Conservation (phyloP, 2,888 invertebrate genomes). For the Ochropleura leucogaster region DNA sequence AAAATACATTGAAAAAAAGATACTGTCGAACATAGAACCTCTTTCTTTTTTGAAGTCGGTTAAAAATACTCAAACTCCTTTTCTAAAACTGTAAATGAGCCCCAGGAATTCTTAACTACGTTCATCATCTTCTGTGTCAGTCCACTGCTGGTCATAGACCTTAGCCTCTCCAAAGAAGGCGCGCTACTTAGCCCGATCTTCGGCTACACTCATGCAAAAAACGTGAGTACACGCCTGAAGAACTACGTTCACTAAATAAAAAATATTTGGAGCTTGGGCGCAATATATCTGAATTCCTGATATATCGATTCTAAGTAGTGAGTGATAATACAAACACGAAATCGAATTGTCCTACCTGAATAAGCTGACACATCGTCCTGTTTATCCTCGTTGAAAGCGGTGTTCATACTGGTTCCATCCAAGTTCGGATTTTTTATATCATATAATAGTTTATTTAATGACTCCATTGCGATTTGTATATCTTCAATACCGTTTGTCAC, state of each 20-base stretch:
- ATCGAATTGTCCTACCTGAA: constrained; percentile 38
- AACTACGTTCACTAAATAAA: background rate
- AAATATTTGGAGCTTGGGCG: background rate
- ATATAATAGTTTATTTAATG: constrained; percentile 74
- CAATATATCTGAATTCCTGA: background rate
- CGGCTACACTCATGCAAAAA: too few species aligned
- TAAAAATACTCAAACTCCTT: too few species aligned
- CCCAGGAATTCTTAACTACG: too few species aligned
- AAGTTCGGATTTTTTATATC: constrained; percentile 77
- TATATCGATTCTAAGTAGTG: background rate
- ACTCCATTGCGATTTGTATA: constrained; percentile 75
- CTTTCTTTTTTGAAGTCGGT: too few species aligned
- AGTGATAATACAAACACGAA: background rate
- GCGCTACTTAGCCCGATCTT: too few species aligned
- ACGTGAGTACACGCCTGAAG: too few species aligned
- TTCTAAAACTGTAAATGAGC: too few species aligned
- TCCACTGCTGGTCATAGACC: too few species aligned
- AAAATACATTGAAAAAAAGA: too few species aligned
- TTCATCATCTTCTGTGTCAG: too few species aligned
- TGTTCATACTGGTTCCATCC: constrained; percentile 64
- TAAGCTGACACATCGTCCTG: constrained; percentile 23
- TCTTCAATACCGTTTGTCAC: constrained; percentile 74
- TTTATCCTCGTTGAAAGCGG: constrained; percentile 66
- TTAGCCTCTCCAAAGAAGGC: too few species aligned
- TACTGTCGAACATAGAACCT: too few species aligned